Base-by-base conservation (phyloP, 2,113 vertebrate species). In the Brachyhypopomus gauderio region DNA sequence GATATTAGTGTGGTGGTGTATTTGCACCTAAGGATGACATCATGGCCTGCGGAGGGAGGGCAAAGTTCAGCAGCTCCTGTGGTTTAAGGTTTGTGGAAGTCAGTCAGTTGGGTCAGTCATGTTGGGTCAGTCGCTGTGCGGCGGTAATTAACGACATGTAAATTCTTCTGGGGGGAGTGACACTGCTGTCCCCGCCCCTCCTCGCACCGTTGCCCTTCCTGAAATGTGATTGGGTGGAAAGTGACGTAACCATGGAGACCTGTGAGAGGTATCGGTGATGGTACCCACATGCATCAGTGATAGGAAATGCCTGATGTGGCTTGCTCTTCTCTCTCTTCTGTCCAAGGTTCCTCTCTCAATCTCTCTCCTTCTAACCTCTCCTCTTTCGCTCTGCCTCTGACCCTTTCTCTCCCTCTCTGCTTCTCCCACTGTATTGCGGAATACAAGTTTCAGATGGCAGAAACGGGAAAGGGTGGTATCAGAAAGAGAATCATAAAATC, bases 401-500 rank as follows among this genome's bases (percentile, higher is more conserved):
- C 55, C 62, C 72, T 77, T 20, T 55, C 75, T 22, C 69, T 27
- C 22, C 11, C 25, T 60, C 81, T 75, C 9, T 78, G 75, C 3
- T 71, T 2, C 56, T 58, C 64, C 81, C 75, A 16, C 58, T 27
- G 59, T 25, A 41, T 80, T 75, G 63, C 34, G 64, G 59, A 85
- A 87, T 85, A 88, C 89, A 79, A 85, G 80, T 89, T 89, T 91
- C 88, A 92, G 88, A 90, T 87, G 86, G 85, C 30, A 86, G 84
- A 84, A 87, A 86, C 45, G 77, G 70, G 84, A 85, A 85, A 88
- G 80, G 7, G 72, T 83, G 77, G 62, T 78, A 81, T 87, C 83
- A 85, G 72, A 90, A 88, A 48, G 85, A 72, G 60, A 45, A 85
- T 52, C 79, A 66, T 80, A 73, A 78, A 89, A 80, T 72, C 11